phyloP scores from a whole-genome alignment of 2,888 invertebrate genomes.

The Adela reaumurella region DNA sequence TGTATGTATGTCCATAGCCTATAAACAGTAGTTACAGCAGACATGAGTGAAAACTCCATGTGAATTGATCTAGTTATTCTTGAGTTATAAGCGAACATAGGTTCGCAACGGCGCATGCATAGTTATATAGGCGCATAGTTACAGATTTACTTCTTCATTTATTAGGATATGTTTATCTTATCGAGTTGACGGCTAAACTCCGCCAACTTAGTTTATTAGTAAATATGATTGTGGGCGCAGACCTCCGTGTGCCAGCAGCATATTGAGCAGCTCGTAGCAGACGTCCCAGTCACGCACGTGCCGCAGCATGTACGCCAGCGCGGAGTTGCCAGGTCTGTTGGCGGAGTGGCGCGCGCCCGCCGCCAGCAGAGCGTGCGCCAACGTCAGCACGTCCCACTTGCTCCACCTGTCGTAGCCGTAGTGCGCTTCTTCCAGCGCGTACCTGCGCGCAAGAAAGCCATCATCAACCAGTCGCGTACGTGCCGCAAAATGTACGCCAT shows the following conservation, averaged over 20 bases:
- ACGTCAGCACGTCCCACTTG: constrained; percentile 70
- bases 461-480: constrained; percentile 64
- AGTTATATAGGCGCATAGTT: too few species aligned
- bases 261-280: constrained; percentile 57
- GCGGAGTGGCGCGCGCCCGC: constrained; percentile 65
- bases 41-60: too few species aligned
- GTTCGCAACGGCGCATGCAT: too few species aligned
- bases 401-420: constrained; percentile 67
- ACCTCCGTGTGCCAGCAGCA: constrained; percentile 59
- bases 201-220: too few species aligned
- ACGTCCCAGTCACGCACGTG: constrained; percentile 69
- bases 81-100: too few species aligned
- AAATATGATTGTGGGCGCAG: too few species aligned
- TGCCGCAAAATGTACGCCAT: constrained; percentile 68
- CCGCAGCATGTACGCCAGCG: constrained; percentile 65
- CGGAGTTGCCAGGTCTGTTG: constrained; percentile 66
- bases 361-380: constrained; percentile 60
- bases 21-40: too few species aligned
- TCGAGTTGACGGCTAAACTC: too few species aligned
- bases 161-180: too few species aligned
- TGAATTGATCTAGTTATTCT: too few species aligned
- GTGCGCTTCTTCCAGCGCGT: constrained; percentile 54
- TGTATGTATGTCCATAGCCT: too few species aligned
- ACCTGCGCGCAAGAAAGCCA: constrained; percentile 59
- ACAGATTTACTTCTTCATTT: too few species aligned